Evolutionary conservation across 2,797 vertebrate genomes (phyloP).

Genomic region (Ctenopoma kingsleyae): DNA sequence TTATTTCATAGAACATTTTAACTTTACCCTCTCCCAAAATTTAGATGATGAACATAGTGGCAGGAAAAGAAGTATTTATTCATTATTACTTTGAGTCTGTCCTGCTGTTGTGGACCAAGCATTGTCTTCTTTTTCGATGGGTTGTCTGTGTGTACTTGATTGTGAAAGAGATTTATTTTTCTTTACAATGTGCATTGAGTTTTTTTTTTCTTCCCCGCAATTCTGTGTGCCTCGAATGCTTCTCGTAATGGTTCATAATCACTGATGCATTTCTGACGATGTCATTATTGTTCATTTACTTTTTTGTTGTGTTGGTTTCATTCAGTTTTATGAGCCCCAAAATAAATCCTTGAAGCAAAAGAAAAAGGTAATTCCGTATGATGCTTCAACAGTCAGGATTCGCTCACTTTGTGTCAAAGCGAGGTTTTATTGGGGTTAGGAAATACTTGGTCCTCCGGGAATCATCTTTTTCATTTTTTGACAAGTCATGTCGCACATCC

Average conservation of each 20-base stretch:
- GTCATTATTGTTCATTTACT: slow-evolving; percentile 86
- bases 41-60: slow-evolving; percentile 88
- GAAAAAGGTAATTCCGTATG: slow-evolving; percentile 85
- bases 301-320: slow-evolving; percentile 79
- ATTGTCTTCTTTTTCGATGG: slow-evolving; percentile 82
- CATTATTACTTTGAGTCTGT: slow-evolving; percentile 87
- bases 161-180: slow-evolving; percentile 81
- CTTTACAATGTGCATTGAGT: slow-evolving; percentile 85
- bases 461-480: slow-evolving; percentile 86
- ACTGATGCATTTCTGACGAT: slow-evolving; percentile 83
- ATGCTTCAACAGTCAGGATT: slow-evolving; percentile 93
- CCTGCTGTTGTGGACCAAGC: slow-evolving; percentile 83
- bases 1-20: slow-evolving; percentile 84
- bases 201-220: slow-evolving; percentile 61
- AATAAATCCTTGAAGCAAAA: slow-evolving; percentile 92
- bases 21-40: slow-evolving; percentile 87
- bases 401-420: slow-evolving; percentile 73
- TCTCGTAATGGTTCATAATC: slow-evolving; percentile 82
- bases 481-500: slow-evolving; percentile 89
- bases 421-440: slow-evolving; percentile 85
- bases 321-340: slow-evolving; percentile 83
- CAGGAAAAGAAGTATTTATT: slow-evolving; percentile 85
- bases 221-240: slow-evolving; percentile 83
- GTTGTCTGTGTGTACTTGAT: slow-evolving; percentile 82
- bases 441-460: slow-evolving; percentile 97